Conservation (phyloP, 2,113 vertebrate genomes). For the Triplophysa rosa region DNA sequence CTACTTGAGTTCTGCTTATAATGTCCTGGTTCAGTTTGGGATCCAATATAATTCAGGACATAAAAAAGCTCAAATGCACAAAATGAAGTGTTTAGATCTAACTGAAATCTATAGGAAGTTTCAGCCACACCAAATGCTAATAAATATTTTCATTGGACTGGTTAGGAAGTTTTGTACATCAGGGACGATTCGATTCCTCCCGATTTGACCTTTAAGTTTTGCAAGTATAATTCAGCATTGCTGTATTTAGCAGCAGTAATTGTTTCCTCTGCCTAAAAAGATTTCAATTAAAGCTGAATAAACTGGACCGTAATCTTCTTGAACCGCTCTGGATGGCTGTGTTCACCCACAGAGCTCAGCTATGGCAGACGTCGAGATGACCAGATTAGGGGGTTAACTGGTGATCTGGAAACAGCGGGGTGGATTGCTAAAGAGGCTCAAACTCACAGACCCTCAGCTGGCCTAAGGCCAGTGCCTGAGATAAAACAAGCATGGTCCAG, state of each 20-base stretch:
- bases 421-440: constrained; percentile 30
- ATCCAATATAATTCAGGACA: too few relatives aligned
- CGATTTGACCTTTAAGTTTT: constrained; percentile 26
- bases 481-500: constrained; percentile 27
- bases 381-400: constrained; percentile 41
- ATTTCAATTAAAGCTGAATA: constrained; percentile 37
- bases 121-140: background rate
- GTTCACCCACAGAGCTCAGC: constrained; percentile 31
- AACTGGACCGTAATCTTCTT: constrained; percentile 17
- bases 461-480: constrained; percentile 24
- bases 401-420: constrained; percentile 42
- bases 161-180: background rate
- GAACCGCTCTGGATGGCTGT: constrained; percentile 20
- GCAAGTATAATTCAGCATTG: constrained; percentile 16
- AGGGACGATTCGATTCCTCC: background rate
- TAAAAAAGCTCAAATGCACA: too few relatives aligned
- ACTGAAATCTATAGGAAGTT: too few relatives aligned
- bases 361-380: constrained; percentile 18
- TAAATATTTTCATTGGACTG: background rate
- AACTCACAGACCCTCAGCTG: constrained; percentile 25
- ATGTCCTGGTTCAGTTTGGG: too few relatives aligned
- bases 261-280: constrained; percentile 28
- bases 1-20: too few relatives aligned
- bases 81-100: too few relatives aligned
- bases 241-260: constrained; percentile 36